Percentiles rank a stretch among this genome's conserved stretches.
Conservation (phyloP, 2,797 vertebrate genomes). For the Odontamblyopus rebecca region DNA sequence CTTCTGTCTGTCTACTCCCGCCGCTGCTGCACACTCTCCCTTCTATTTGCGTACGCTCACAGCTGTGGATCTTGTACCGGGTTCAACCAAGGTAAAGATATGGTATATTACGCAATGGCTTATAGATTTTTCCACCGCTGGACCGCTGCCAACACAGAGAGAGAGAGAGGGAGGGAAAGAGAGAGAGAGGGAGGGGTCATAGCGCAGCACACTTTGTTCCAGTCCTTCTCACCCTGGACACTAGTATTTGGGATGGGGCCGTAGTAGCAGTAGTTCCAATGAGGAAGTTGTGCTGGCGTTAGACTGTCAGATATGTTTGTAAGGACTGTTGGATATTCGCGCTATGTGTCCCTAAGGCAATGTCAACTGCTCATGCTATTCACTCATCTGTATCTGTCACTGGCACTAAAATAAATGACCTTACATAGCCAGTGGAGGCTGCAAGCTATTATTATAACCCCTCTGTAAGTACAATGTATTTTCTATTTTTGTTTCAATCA, state of each 20-base stretch:
- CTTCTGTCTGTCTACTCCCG: constrained; percentile 21
- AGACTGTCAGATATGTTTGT: constrained; percentile 34
- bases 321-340: constrained; percentile 44
- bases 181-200: constrained; percentile 43
- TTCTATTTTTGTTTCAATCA: constrained; percentile 19
- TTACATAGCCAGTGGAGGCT: constrained; percentile 47
- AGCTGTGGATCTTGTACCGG: constrained; percentile 66
- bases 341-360: constrained; percentile 28
- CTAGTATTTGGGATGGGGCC: constrained; percentile 34
- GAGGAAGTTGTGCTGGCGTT: constrained; percentile 23
- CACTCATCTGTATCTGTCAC: constrained; percentile 35
- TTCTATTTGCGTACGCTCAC: constrained; percentile 59
- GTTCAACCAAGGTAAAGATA: constrained; percentile 82
- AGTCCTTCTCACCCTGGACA: constrained; percentile 68
- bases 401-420: constrained; percentile 72
- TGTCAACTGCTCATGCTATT: constrained; percentile 42
- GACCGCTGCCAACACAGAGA: constrained; percentile 57
- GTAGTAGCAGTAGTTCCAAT: constrained; percentile 28
- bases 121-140: constrained; percentile 79
- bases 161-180: constrained; percentile 30
- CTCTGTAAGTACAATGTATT: constrained; percentile 15
- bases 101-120: constrained; percentile 79
- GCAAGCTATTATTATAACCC: constrained; percentile 14
- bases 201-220: constrained; percentile 76
- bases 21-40: constrained; percentile 23